Base-by-base conservation (phyloP, 2,113 vertebrate species). In the Poecilia latipinna region DNA sequence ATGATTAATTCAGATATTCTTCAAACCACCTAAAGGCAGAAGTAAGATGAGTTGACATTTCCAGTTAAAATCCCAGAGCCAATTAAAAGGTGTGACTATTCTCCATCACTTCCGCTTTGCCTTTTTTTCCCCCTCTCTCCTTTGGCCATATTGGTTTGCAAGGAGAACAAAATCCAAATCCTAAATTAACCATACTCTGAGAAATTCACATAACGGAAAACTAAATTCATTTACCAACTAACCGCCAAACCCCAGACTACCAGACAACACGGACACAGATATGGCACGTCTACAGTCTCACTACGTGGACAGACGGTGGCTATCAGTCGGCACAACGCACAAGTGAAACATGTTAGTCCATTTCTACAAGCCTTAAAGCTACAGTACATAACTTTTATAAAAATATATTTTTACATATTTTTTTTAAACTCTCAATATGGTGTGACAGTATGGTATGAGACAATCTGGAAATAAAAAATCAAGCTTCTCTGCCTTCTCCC, bases 21-120 rank as follows among this genome's bases (percentile, higher is more conserved):
- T n/a, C 31, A 62, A 69, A 63, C 67, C n/a, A 54, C 44, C n/a
- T 73, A 7, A 72, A 71, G 76, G 72, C 80, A 79, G 64, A 66
- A 74, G 48, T 81, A 73, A 57, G 26, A 57, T 65, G 72, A 42
- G 17, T 82, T 77, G 82, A 70, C 79, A 63, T 68, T 17, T 65
- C 61, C 74, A 15, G 70, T 42, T 79, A 29, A 12, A 37, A 66
- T 78, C 83, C 79, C 71, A 82, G 74, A 82, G 83, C 82, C 79
- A 79, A 86, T 90, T 86, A 86, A 83, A 82, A 83, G 79, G 78
- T 86, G 89, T 71, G 84, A 82, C 54, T 39, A 54, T 57, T 67
- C 73, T 78, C 80, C 78, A 32, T 85, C 72, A 51, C 54, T 71
- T 63, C 31, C 6, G 3, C 42, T 54, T 35, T 32, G 29, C 28